Conservation (phyloP, 2,113 vertebrate genomes). For the Oxyura jamaicensis region DNA sequence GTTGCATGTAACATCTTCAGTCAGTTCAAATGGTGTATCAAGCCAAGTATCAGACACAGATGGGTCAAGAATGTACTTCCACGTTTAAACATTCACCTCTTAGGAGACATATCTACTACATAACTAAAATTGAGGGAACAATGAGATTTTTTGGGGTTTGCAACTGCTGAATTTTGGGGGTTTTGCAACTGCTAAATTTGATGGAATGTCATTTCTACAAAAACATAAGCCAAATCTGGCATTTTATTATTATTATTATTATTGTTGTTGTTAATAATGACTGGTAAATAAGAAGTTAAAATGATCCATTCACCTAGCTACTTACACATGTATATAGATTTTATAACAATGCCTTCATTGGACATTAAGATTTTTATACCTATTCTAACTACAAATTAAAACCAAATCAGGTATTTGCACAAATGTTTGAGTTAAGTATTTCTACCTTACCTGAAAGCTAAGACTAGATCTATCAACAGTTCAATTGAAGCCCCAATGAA, state of each 20-base stretch:
- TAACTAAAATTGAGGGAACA: not conserved
- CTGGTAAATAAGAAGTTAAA: not conserved
- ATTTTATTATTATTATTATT: not conserved
- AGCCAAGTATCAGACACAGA: not conserved
- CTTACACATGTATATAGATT: not conserved
- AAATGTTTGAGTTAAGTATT: not conserved
- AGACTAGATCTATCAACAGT: not conserved
- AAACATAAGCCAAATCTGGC: not conserved
- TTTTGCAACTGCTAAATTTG: not conserved
- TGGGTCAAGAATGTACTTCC: not conserved
- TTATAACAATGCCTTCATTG: not conserved
- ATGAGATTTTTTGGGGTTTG: not conserved
- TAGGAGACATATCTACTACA: not conserved
- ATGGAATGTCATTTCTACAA: not conserved
- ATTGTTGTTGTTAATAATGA: not conserved
- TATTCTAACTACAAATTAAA: not conserved
- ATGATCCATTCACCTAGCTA: not conserved
- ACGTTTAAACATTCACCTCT: not conserved
- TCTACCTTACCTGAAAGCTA: not conserved
- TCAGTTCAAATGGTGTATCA: not conserved
- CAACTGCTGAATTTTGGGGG: not conserved
- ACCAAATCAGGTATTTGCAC: not conserved
- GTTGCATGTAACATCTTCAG: not conserved
- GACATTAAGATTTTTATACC: not conserved
- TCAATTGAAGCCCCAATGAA: not conserved